Percentiles rank a stretch among this genome's conserved stretches.
Evolutionary conservation across 2,113 vertebrate genomes (phyloP).

Genomic region (Cromileptes altivelis): DNA sequence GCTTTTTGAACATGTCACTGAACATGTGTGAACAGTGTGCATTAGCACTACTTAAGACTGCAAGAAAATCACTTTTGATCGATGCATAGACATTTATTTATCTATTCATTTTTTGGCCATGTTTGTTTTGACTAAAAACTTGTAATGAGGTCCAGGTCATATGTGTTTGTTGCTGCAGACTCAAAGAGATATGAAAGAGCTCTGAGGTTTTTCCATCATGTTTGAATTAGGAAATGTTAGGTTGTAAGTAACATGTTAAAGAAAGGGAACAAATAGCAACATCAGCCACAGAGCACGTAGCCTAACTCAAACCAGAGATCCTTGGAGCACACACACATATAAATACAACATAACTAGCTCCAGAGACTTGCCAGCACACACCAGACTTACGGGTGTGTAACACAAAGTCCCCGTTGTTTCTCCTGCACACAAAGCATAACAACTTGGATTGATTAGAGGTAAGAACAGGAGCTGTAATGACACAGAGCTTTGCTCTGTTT

Average conservation of each 20-base stretch:
- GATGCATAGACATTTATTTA: conserved; percentile 12
- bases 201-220: conserved; percentile 31
- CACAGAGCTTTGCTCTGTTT: conserved; percentile 67
- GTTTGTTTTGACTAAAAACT: conserved; percentile 38
- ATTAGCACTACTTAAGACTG: conserved; percentile 19
- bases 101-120: neutral
- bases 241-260: conserved; percentile 54
- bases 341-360: conserved; percentile 64
- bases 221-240: conserved; percentile 65
- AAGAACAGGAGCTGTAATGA: conserved; percentile 72
- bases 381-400: conserved; percentile 58
- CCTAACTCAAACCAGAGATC: conserved; percentile 64
- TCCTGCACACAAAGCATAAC: conserved; percentile 52
- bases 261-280: conserved; percentile 47
- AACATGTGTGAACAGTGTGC: conserved; percentile 45
- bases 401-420: conserved; percentile 77
- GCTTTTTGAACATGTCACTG: conserved; percentile 53
- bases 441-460: conserved; percentile 75
- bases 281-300: conserved; percentile 27
- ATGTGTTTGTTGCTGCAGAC: neutral
- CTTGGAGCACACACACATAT: conserved; percentile 3
- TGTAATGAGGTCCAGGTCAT: conserved; percentile 51
- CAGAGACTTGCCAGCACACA: conserved; percentile 66
- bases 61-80: conserved; percentile 50
- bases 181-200: conserved; percentile 28